These are phyloP conservation scores for Leucophenga varia DNA, from an alignment of 1,140 invertebrate genomes.

Conservation along the genomic window DNA sequence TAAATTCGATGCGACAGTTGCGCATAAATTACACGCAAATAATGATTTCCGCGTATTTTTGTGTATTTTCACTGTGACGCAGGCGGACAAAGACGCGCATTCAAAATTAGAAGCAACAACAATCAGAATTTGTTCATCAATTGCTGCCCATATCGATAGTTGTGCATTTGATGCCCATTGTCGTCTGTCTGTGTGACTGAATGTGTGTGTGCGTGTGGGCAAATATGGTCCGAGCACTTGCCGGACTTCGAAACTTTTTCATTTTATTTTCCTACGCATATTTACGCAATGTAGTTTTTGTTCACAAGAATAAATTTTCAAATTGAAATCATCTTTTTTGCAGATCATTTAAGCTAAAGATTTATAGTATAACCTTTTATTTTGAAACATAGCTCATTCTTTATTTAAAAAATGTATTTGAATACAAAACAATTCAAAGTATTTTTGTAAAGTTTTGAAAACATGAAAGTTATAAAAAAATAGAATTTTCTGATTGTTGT, in stretches of 20 bases:
- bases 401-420: too few relatives aligned
- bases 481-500: too few relatives aligned
- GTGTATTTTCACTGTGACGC: slow-evolving; percentile 18
- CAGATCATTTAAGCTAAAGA: too few relatives aligned
- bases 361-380: too few relatives aligned
- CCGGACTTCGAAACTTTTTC: slow-evolving; percentile 23
- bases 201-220: background rate
- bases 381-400: too few relatives aligned
- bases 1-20: slow-evolving; percentile 46
- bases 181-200: slow-evolving; percentile 4
- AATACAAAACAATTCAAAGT: too few relatives aligned
- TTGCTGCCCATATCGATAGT: slow-evolving; percentile 16
- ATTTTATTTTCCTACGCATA: slow-evolving; percentile 16
- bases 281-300: background rate
- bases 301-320: slow-evolving; percentile 24
- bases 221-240: slow-evolving; percentile 34
- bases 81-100: slow-evolving; percentile 11
- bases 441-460: too few relatives aligned
- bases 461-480: too few relatives aligned
- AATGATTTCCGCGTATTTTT: slow-evolving; percentile 40
- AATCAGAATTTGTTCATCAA: slow-evolving; percentile 16
- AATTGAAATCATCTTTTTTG: too few relatives aligned
- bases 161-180: slow-evolving; percentile 26
- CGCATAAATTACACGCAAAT: slow-evolving; percentile 38
- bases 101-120: slow-evolving; percentile 15